Evolutionary conservation across 2,113 vertebrate species (phyloP).

Genomic region (Canis aureus): DNA sequence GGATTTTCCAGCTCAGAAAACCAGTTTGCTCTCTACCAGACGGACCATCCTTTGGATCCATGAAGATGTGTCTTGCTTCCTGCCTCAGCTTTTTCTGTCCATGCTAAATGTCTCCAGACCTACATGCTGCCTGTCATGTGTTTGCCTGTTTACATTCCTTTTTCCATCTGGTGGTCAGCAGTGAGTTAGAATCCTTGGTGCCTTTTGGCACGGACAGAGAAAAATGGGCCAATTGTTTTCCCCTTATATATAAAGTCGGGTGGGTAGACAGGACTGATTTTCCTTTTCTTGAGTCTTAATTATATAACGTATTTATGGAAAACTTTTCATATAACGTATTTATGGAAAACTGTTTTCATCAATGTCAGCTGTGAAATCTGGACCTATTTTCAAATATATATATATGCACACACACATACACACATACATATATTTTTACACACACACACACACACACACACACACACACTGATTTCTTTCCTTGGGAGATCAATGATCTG

Average conservation of each 20-base stretch:
- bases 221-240: neutral
- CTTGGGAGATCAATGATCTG: neutral
- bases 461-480: constrained; percentile 13
- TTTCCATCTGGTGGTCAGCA: neutral
- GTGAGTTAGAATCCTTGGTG: neutral
- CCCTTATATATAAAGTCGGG: neutral
- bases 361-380: neutral
- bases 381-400: neutral
- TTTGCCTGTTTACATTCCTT: neutral
- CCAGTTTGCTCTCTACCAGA: accelerated
- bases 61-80: neutral
- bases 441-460: neutral
- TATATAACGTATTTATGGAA: neutral
- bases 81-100: neutral
- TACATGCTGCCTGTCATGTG: neutral
- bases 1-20: neutral
- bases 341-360: constrained; percentile 31
- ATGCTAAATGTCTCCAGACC: neutral
- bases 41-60: neutral
- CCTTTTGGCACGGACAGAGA: neutral
- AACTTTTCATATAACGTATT: neutral
- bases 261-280: neutral
- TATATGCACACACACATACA: neutral
- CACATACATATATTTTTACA: neutral
- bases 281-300: neutral